phyloP scores from a whole-genome alignment of 2,113 vertebrate genomes.

The Anoura caudifer region DNA sequence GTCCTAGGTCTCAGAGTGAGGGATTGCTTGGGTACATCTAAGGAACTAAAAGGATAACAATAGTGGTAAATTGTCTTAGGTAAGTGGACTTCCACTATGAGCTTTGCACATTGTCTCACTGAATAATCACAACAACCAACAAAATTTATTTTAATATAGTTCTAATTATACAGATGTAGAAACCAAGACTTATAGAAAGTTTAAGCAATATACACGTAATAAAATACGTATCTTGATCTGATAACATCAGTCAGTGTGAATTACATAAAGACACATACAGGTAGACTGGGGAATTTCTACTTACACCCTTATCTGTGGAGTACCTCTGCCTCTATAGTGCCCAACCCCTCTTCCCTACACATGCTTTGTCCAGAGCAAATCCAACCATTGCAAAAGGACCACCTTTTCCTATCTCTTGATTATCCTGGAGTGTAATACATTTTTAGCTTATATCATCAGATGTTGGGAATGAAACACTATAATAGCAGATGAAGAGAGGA shows the following conservation, averaged over 20 bases:
- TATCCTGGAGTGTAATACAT: neutral
- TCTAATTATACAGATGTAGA: neutral
- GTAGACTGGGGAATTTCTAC: neutral
- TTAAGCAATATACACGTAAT: neutral
- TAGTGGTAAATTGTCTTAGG: neutral
- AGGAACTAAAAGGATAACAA: neutral
- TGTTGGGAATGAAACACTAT: neutral
- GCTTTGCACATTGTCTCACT: neutral
- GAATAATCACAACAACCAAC: neutral
- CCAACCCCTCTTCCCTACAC: neutral
- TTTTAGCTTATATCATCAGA: too few relatives aligned
- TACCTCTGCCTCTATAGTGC: neutral
- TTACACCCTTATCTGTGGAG: neutral
- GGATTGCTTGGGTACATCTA: neutral
- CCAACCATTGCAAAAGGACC: rapidly evolving
- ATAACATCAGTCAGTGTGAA: neutral
- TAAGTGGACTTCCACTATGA: neutral
- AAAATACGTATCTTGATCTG: neutral
- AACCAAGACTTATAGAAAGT: neutral
- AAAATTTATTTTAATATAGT: neutral
- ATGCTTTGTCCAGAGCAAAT: neutral
- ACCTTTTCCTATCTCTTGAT: neutral
- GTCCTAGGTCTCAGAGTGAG: neutral
- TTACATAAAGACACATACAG: neutral
- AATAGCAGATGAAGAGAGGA: neutral